phyloP scores from a whole-genome alignment of 2,797 vertebrate genomes.

The Falco columbarius region DNA sequence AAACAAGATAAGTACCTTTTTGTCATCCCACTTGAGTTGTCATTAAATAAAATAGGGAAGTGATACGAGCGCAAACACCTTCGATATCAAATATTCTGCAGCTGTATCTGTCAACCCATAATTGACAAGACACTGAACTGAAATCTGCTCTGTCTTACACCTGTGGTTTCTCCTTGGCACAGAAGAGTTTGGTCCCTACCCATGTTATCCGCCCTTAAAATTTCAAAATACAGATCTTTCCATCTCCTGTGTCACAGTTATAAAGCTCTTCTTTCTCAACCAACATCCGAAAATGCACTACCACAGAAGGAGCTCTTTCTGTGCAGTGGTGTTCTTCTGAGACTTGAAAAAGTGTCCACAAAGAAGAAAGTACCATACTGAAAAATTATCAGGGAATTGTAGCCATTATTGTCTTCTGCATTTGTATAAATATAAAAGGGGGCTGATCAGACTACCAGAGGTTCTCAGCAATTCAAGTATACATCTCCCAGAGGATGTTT shows the following conservation, averaged over 20 bases:
- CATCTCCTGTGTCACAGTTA: background rate
- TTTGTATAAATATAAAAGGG: background rate
- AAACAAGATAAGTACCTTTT: background rate
- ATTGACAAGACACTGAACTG: background rate
- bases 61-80: background rate
- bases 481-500: background rate
- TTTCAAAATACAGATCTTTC: background rate
- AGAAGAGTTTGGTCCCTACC: too few relatives aligned
- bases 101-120: background rate
- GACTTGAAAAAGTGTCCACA: background rate
- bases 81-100: background rate
- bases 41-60: background rate
- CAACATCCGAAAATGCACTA: accelerated
- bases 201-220: background rate
- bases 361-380: background rate
- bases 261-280: background rate
- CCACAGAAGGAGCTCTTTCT: background rate
- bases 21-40: background rate
- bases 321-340: background rate
- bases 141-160: background rate
- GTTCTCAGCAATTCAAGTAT: background rate
- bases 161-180: background rate
- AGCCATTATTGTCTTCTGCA: too few relatives aligned
- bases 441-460: background rate
- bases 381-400: background rate